Conservation (phyloP, 1,140 invertebrate species). For the Macrosteles quadrilineatus region DNA sequence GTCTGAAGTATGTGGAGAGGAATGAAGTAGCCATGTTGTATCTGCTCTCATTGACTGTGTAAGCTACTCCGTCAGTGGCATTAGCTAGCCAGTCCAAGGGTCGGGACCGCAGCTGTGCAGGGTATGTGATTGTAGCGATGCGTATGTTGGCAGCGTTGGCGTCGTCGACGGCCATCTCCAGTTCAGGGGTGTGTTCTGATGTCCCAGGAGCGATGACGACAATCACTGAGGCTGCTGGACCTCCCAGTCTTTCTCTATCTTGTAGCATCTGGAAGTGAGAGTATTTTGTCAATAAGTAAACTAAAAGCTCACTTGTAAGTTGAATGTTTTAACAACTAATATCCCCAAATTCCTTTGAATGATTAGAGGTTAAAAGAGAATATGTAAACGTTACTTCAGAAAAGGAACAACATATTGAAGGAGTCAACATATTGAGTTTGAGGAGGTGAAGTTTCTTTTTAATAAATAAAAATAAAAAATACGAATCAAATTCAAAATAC, state of each 20-base stretch:
- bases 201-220: slow-evolving; percentile 57
- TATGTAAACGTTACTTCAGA: too few relatives aligned
- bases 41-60: slow-evolving; percentile 55
- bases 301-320: too few relatives aligned
- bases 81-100: slow-evolving; percentile 53
- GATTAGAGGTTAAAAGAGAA: too few relatives aligned
- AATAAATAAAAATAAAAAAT: too few relatives aligned
- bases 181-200: slow-evolving; percentile 42
- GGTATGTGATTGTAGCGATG: slow-evolving; percentile 56
- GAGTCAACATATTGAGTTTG: too few relatives aligned
- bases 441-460: too few relatives aligned
- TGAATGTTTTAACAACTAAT: too few relatives aligned
- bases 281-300: too few relatives aligned
- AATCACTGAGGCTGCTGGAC: slow-evolving; percentile 56
- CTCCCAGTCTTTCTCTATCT: slow-evolving; percentile 48
- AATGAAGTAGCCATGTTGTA: slow-evolving; percentile 54
- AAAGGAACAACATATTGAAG: too few relatives aligned
- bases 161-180: slow-evolving; percentile 43
- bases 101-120: slow-evolving; percentile 46
- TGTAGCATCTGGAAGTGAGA: slow-evolving; percentile 52
- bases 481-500: too few relatives aligned
- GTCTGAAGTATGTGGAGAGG: slow-evolving; percentile 56
- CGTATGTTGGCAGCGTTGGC: slow-evolving; percentile 48
- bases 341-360: too few relatives aligned
- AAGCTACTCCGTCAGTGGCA: slow-evolving; percentile 51